Conservation (phyloP, 1,140 invertebrate species). For the Panagrolaimus sp. region DNA sequence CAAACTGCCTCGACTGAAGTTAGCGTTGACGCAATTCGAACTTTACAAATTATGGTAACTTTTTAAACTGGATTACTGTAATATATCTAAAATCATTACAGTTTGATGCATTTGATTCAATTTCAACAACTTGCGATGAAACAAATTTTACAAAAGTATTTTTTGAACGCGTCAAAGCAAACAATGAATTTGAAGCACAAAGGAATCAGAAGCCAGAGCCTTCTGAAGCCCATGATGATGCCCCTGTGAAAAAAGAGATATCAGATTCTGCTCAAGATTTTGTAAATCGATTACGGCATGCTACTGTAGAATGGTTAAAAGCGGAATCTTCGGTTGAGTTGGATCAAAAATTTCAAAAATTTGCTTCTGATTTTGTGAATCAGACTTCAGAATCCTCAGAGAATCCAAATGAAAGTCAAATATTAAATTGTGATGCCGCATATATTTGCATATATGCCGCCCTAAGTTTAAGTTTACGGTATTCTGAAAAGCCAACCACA, state of each 20-base stretch:
- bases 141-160: not conserved
- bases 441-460: not conserved
- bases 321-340: not conserved
- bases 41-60: conserved; percentile 12
- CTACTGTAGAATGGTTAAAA: not conserved
- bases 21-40: conserved; percentile 6
- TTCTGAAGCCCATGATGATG: too few relatives aligned
- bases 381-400: not conserved
- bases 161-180: not conserved
- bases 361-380: not conserved
- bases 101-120: conserved; percentile 7
- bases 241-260: not conserved
- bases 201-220: too few relatives aligned
- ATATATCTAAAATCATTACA: not conserved
- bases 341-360: not conserved
- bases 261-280: not conserved
- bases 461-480: not conserved
- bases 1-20: conserved; percentile 1
- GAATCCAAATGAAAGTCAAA: not conserved
- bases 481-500: not conserved
- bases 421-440: not conserved
- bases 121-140: not conserved
- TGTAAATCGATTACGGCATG: not conserved
- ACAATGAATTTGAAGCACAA: not conserved
- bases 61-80: not conserved